These are phyloP conservation scores for Catagonus wagneri DNA, from an alignment of 2,113 vertebrate genomes.

Conservation along the genomic window DNA sequence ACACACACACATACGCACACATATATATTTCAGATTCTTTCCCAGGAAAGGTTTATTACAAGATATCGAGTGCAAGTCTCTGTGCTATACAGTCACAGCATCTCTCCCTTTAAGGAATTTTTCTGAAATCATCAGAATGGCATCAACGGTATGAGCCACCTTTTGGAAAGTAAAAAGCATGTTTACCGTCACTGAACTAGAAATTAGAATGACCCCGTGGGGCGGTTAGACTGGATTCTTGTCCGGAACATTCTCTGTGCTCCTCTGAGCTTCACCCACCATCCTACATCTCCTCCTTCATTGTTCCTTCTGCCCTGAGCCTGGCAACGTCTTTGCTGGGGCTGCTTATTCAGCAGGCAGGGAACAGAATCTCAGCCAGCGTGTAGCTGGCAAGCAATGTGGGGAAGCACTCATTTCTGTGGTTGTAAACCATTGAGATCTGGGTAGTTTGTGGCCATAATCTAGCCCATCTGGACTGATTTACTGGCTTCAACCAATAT, in stretches of 20 bases:
- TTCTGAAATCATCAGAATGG: neutral
- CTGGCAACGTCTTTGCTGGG: neutral
- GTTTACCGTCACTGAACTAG: neutral
- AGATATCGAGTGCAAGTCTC: neutral
- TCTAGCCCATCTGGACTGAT: neutral
- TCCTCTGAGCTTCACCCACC: too few relatives aligned
- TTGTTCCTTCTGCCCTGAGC: neutral
- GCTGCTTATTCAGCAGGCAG: neutral
- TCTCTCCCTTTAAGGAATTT: neutral
- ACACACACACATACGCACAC: too few relatives aligned
- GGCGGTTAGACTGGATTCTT: neutral
- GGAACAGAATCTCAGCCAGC: neutral
- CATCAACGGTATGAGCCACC: too few relatives aligned
- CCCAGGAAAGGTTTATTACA: neutral
- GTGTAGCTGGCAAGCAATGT: accelerated
- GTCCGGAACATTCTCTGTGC: neutral
- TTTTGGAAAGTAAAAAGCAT: neutral
- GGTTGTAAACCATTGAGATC: neutral
- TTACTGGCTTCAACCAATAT: neutral
- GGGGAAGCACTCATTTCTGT: neutral
- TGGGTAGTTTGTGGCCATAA: neutral
- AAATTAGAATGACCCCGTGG: neutral
- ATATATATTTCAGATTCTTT: neutral
- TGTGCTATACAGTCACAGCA: neutral
- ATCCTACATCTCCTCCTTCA: accelerated